These are phyloP conservation scores for Notodonta ziczac DNA, from an alignment of 2,888 invertebrate genomes.

Conservation along the genomic window DNA sequence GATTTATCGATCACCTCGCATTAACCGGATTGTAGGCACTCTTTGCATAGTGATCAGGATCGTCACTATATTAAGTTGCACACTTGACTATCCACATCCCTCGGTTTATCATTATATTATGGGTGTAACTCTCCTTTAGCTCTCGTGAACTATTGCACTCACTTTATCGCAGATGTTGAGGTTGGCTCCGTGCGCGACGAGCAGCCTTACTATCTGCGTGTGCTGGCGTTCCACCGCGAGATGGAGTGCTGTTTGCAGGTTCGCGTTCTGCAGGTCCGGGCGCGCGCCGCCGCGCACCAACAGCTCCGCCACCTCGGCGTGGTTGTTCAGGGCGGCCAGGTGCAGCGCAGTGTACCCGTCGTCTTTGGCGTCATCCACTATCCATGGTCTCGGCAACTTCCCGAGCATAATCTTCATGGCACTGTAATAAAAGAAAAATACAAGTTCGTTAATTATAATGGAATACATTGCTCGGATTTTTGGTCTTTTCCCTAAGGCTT, in stretches of 20 bases:
- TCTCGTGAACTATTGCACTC: background rate
- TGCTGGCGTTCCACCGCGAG: constrained; percentile 98
- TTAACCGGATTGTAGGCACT: no score
- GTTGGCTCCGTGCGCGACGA: constrained; percentile 96
- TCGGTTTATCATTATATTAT: no score
- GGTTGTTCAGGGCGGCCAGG: constrained; percentile 97
- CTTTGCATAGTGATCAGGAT: no score
- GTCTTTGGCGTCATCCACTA: constrained; percentile 99
- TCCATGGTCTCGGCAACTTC: constrained; percentile 97
- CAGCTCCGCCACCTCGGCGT: constrained; percentile 97
- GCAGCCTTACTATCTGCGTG: constrained; percentile 97
- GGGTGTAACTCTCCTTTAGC: background rate
- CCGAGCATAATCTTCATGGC: constrained; percentile 98
- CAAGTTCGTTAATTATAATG: background rate
- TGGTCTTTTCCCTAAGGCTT: no score
- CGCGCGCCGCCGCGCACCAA: constrained; percentile 96
- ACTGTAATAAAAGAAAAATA: constrained; percentile 82
- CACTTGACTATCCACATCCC: no score
- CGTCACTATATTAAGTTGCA: no score
- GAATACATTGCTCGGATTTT: no score
- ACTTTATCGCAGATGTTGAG: constrained; percentile 98
- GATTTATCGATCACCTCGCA: no score
- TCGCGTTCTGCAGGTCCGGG: constrained; percentile 98
- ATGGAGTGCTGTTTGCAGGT: constrained; percentile 96
- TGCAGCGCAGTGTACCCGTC: constrained; percentile 99